A percentile compares a stretch with the other conserved stretches of the same genome.
These are phyloP conservation scores for Drosophila rubida DNA, from an alignment of 2,888 invertebrate species.

Conservation along the genomic window DNA sequence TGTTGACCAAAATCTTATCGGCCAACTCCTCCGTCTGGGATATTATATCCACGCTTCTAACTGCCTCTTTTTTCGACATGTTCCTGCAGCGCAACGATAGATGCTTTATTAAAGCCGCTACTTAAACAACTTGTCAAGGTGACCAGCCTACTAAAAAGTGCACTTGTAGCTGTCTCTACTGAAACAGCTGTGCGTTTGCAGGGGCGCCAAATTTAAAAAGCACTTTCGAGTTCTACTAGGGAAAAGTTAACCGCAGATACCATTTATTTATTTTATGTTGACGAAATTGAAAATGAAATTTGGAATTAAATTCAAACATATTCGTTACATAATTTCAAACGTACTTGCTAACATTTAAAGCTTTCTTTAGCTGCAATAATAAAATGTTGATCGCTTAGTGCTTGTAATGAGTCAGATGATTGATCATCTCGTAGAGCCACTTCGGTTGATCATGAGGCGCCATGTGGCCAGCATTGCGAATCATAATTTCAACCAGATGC, in stretches of 20 bases:
- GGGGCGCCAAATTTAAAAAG: slow-evolving; percentile 1
- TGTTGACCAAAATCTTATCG: slow-evolving; percentile 83
- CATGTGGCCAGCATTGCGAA: slow-evolving; percentile 93
- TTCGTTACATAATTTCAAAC: not conserved
- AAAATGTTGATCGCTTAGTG: slow-evolving; percentile 27
- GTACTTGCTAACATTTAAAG: slow-evolving; percentile 20
- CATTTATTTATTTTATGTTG: not conserved
- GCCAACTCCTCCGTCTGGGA: slow-evolving; percentile 82
- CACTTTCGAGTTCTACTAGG: no score
- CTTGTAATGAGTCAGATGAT: slow-evolving; percentile 79
- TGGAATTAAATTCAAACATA: not conserved
- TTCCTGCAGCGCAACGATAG: not conserved
- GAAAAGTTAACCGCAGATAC: no score
- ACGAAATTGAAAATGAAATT: slow-evolving; percentile 9
- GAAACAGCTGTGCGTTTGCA: slow-evolving; percentile 32
- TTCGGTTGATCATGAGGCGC: slow-evolving; percentile 92
- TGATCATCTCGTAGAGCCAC: slow-evolving; percentile 90
- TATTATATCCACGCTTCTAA: slow-evolving; percentile 82
- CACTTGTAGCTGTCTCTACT: not conserved
- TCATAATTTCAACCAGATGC: slow-evolving; percentile 90
- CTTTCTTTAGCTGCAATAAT: not conserved
- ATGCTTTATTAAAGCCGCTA: slow-evolving; percentile 5
- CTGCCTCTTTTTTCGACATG: slow-evolving; percentile 53
- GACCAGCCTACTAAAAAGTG: slow-evolving; percentile 19
- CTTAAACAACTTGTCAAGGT: slow-evolving; percentile 37